These are phyloP conservation scores for Heliconius sara DNA, from an alignment of 2,888 invertebrate species.

Conservation along the genomic window DNA sequence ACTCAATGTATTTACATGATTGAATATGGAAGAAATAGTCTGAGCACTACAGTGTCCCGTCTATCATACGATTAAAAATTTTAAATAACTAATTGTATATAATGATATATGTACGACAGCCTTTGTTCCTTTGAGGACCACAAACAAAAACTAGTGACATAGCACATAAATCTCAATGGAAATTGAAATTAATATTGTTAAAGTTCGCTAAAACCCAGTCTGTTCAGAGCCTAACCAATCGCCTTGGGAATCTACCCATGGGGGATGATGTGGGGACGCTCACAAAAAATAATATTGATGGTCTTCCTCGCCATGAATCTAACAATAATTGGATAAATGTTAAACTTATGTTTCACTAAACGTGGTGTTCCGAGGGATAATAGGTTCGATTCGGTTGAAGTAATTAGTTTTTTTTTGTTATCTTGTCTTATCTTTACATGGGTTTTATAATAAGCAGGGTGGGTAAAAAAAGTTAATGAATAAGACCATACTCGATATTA, in stretches of 20 bases:
- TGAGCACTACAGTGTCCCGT: no score
- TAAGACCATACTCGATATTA: no score
- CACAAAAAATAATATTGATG: conserved; percentile 35
- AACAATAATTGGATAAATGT: conserved; percentile 26
- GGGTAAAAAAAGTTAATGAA: background rate
- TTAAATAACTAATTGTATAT: no score
- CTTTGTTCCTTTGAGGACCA: no score
- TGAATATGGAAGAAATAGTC: no score
- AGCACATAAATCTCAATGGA: background rate
- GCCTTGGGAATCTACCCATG: conserved; percentile 29
- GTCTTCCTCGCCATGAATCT: conserved; percentile 9
- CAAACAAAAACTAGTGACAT: no score
- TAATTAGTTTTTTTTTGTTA: background rate
- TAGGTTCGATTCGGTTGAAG: background rate
- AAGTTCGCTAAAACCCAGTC: background rate
- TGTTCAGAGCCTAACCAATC: conserved; percentile 10
- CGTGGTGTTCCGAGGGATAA: background rate
- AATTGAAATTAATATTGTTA: background rate
- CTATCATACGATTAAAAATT: no score
- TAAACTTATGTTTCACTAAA: conserved; percentile 23
- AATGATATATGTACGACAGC: no score
- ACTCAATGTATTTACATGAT: no score
- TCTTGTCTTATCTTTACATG: background rate
- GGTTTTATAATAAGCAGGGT: background rate
- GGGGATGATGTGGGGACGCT: conserved; percentile 29